These are phyloP conservation scores for Hemibagrus wyckioides DNA, from an alignment of 2,113 vertebrate genomes.

Conservation along the genomic window DNA sequence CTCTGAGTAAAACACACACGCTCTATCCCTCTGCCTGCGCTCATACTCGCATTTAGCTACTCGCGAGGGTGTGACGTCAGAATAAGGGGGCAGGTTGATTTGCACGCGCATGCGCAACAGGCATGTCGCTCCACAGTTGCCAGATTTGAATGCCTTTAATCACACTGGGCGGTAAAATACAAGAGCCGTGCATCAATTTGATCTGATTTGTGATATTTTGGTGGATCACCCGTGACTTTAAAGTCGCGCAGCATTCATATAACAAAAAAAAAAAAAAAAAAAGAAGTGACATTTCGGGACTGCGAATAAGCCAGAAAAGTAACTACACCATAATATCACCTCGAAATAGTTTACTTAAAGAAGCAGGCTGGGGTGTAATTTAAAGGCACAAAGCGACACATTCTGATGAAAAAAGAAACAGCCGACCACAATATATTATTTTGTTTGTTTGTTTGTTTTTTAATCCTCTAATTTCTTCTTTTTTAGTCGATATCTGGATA, in stretches of 20 bases:
- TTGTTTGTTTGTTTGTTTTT: background rate
- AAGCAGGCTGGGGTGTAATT: background rate
- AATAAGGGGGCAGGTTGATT: background rate
- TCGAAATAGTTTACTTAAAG: background rate
- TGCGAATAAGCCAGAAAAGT: background rate
- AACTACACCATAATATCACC: slow-evolving; percentile 20
- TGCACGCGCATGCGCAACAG: background rate
- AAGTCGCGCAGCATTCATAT: background rate
- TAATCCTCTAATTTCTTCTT: background rate
- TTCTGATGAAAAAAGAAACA: background rate
- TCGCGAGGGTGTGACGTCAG: slow-evolving; percentile 4
- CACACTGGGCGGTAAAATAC: background rate
- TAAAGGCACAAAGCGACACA: slow-evolving; percentile 23
- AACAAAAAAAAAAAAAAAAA: too few species aligned
- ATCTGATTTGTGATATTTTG: background rate
- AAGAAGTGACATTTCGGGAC: background rate
- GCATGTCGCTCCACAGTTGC: background rate
- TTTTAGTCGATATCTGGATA: background rate
- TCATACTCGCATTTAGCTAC: slow-evolving; percentile 32
- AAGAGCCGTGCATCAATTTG: background rate
- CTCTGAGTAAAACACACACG: slow-evolving; percentile 10
- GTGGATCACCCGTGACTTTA: background rate
- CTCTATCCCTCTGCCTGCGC: slow-evolving; percentile 7
- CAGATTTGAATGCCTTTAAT: slow-evolving; percentile 26
- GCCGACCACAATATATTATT: background rate